Evolutionary conservation across 2,888 invertebrate genomes (phyloP), one percentile per base, ranked within the genome.

Genomic region (Clepsis dumicolana): DNA sequence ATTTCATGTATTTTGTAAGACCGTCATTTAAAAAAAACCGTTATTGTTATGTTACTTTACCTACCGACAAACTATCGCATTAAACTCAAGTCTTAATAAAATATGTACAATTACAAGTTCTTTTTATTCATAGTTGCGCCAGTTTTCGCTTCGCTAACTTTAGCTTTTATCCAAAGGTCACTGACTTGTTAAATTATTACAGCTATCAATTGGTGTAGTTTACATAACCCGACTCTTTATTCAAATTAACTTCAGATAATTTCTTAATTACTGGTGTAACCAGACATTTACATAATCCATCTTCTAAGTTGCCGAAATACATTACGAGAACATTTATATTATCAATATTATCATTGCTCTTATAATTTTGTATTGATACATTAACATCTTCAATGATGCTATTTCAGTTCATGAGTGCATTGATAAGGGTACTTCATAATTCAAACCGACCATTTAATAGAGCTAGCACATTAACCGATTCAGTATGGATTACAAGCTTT

Each of bases 361-460:
- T 44, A 50, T 57, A 35, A n/a, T 69, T 70, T 69, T 68, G 72
- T 80, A 86, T 87, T 83, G 81, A 84, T 80, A 84, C 83, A 78
- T 77, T 77, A 75, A 77, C 81, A 81, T 85, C 83, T 85, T 77
- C 79, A 84, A 75, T 75, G 81, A 70, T 61, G 84, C 80, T 90
- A 90, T 91, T 90, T 87, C 74, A 75, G 84, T 80, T 77, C 82
- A 81, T 82, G 83, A 91, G 91, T 88, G 90, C 77, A 71, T 71
- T 80, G 89, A 89, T 90, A 90, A 86, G 79, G 75, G 74, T 77
- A 41, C 52, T 38, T 16, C 62, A 65, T 71, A 57, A 76, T 70
- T 80, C 77, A 77, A 75, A 80, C 76, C 79, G 79, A 81, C 76
- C 83, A 80, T 79, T 80, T 80, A 79, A 82, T 86, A 81, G 80